phyloP scores from a whole-genome alignment of 2,888 invertebrate species.

The Allygus modestus region DNA sequence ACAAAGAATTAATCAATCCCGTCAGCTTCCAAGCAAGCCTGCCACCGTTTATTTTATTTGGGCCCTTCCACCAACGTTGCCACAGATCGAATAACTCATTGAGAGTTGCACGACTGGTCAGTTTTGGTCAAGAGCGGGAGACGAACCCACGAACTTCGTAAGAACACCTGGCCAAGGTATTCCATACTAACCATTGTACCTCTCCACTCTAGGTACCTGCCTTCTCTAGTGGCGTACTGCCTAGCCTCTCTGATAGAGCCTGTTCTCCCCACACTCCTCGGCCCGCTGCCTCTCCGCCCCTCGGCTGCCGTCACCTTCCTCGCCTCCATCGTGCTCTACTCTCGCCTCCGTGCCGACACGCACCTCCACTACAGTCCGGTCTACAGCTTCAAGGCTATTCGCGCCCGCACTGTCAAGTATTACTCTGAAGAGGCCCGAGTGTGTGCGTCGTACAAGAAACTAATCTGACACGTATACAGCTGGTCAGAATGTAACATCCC shows the following conservation, averaged over 20 bases:
- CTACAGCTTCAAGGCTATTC: constrained; percentile 70
- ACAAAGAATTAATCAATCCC: too few relatives aligned
- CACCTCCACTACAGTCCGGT: constrained; percentile 76
- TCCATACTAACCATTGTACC: too few relatives aligned
- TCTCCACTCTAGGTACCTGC: constrained; percentile 74
- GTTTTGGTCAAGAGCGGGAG: too few relatives aligned
- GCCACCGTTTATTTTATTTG: too few relatives aligned
- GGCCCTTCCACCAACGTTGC: too few relatives aligned
- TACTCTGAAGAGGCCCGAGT: constrained; percentile 44
- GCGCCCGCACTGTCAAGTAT: constrained; percentile 36
- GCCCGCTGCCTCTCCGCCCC: constrained; percentile 73
- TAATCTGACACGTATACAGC: background rate
- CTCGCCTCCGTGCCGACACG: constrained; percentile 78
- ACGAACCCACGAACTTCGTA: too few relatives aligned
- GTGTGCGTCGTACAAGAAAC: background rate
- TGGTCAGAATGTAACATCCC: too few relatives aligned
- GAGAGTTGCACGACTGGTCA: too few relatives aligned
- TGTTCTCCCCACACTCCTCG: constrained; percentile 68
- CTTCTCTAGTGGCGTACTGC: constrained; percentile 75
- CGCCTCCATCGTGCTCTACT: constrained; percentile 79
- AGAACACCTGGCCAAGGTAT: too few relatives aligned
- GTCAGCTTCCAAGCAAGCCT: too few relatives aligned
- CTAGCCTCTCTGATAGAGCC: constrained; percentile 71
- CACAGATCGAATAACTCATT: too few relatives aligned
- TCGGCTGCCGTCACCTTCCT: constrained; percentile 76